Percentiles rank a stretch among this genome's conserved stretches.
phyloP scores from a whole-genome alignment of 2,888 invertebrate species.

The Crossocerus cetratus region DNA sequence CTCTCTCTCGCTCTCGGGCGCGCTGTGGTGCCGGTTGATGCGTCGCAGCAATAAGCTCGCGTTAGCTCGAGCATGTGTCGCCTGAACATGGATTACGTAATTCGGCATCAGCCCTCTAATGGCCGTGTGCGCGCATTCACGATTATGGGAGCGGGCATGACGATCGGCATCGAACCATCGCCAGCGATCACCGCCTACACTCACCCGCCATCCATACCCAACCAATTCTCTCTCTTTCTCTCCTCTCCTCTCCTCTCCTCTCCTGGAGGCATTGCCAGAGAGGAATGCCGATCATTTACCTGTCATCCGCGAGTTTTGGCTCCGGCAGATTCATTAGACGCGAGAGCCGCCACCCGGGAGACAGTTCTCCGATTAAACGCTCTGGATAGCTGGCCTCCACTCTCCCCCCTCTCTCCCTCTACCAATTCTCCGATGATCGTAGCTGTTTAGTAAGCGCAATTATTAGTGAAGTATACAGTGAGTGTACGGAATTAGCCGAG shows the following conservation, averaged over 20 bases:
- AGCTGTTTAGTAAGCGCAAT: too few species aligned
- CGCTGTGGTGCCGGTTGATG: not conserved
- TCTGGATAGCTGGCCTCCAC: too few species aligned
- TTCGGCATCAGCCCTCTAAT: slow-evolving; percentile 35
- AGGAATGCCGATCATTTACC: not conserved
- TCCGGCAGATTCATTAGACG: too few species aligned
- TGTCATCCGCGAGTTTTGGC: not conserved
- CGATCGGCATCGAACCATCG: slow-evolving; percentile 1
- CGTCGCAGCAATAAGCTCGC: slow-evolving; percentile 21
- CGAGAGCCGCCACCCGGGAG: too few species aligned
- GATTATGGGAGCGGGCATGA: slow-evolving; percentile 18
- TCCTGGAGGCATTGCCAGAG: not conserved
- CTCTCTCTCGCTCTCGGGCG: not conserved
- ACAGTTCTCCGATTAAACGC: too few species aligned
- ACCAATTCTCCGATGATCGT: too few species aligned
- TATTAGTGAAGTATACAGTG: too few species aligned
- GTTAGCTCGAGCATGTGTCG: not conserved
- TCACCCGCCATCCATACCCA: not conserved
- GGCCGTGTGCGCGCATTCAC: slow-evolving; percentile 11
- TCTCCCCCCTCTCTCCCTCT: too few species aligned
- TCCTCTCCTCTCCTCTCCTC: too few species aligned
- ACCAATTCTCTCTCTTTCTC: too few species aligned
- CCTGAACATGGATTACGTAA: slow-evolving; percentile 43
- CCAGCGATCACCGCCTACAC: not conserved
- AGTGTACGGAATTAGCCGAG: too few species aligned